Base-by-base conservation (phyloP, 2,888 invertebrate species). In the Eulithis testata region DNA sequence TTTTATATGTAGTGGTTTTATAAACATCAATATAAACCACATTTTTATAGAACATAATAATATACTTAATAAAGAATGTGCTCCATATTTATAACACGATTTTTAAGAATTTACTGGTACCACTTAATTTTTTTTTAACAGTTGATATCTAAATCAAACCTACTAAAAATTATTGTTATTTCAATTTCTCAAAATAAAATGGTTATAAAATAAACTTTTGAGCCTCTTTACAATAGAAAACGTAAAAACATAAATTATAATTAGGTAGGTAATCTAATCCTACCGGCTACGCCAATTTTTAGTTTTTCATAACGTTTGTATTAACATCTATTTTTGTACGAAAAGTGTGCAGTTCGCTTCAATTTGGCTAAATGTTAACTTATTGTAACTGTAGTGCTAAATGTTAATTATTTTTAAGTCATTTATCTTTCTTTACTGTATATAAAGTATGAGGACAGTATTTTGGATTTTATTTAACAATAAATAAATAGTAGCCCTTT, bases 341-440 rank as follows among this genome's bases (percentile, higher is more conserved):
- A 53, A 68, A 69, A 36, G 5, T 63, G 66, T 58, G 63, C 66
- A 63, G 47, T 49, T 67, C 63, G 70, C 55, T 66, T 64, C 63
- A 63, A 60, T 52, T 63, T 58, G 63, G 61, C 40, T 56, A 50
- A 81, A 83, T 84, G 85, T 88, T 87, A 84, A 80, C 79, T 82
- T 78, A 80, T 87, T 87, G 81, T 88, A 85, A 83, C 70, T 11
- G 78, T 87, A 86, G 83, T 63, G 72, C 73, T 86, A 86, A 89
- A 89, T 90, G 91, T 91, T 91, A 89, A 85, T 90, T 91, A 90
- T 87, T 91, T 91, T 77, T 91, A 91, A 91, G 90, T 79, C 73
- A 72, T 81, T 71, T 85, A 82, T 83, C 79, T 73, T 78, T 87
- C 86, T 83, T 82, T 86, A 82, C 75, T 90, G 89, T 90, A 89